Evolutionary conservation across 2,888 invertebrate species (phyloP).

Genomic region (Panzeria rudis): DNA sequence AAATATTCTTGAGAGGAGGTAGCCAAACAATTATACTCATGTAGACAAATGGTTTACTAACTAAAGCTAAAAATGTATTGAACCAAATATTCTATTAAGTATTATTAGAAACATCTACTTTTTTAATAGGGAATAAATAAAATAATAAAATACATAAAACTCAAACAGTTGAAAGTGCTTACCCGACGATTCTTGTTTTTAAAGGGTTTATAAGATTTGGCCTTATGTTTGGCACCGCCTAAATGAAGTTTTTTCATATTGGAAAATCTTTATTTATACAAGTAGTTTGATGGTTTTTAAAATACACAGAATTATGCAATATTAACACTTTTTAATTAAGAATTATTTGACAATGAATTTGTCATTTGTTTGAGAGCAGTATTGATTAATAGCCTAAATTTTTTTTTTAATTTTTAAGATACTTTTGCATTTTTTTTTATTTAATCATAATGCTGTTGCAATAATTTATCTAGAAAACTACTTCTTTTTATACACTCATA

Average conservation of each 20-base stretch:
- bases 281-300: not conserved
- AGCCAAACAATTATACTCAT: conserved; percentile 1
- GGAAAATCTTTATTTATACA: conserved; percentile 3
- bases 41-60: conserved; percentile 47
- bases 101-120: conserved; percentile 31
- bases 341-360: not conserved
- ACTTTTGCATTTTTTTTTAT: not conserved
- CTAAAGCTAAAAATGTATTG: conserved; percentile 26
- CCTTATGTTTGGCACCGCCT: conserved; percentile 70
- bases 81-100: conserved; percentile 21
- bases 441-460: not conserved
- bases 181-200: conserved; percentile 73
- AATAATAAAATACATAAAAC: not conserved
- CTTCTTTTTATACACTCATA: not conserved
- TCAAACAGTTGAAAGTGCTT: conserved; percentile 46
- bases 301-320: conserved; percentile 44
- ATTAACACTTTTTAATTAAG: not conserved
- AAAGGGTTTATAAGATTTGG: conserved; percentile 72
- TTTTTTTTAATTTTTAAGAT: not conserved
- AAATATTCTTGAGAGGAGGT: conserved; percentile 14
- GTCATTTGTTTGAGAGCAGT: too few relatives aligned
- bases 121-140: not conserved
- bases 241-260: conserved; percentile 73
- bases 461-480: not conserved
- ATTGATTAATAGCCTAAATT: not conserved